Percentiles rank a stretch among this genome's conserved stretches.
phyloP scores from a whole-genome alignment of 2,113 vertebrate genomes.

The Ceyx cyanopectus region DNA sequence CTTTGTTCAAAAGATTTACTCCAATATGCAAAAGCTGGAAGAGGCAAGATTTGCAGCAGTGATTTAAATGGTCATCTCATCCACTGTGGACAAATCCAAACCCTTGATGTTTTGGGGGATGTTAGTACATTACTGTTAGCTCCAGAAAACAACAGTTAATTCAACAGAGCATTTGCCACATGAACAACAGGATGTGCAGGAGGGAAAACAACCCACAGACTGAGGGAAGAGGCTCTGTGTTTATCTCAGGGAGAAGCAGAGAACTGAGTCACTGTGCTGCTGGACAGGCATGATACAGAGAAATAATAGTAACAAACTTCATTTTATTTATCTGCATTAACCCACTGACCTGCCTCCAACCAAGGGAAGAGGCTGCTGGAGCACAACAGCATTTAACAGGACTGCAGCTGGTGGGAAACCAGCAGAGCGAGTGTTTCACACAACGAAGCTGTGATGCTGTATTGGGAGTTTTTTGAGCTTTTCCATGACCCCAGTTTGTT shows the following conservation, averaged over 20 bases:
- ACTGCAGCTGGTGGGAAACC: background rate
- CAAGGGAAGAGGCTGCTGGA: background rate
- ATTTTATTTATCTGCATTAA: background rate
- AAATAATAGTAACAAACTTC: background rate
- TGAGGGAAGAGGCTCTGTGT: background rate
- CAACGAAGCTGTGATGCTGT: background rate
- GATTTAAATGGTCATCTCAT: background rate
- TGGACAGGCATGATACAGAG: background rate
- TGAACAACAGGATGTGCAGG: background rate
- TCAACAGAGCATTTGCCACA: background rate
- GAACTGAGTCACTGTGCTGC: background rate
- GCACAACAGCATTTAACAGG: background rate
- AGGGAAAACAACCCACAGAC: background rate
- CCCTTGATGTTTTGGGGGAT: background rate
- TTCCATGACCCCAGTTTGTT: background rate
- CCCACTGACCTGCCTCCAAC: background rate
- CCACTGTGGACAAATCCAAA: background rate
- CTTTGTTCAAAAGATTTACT: background rate
- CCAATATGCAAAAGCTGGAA: background rate
- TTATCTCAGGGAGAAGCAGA: background rate
- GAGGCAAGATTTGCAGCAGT: background rate
- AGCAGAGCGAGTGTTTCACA: background rate
- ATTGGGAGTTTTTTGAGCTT: background rate
- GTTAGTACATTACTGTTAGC: background rate
- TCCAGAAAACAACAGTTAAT: background rate